These are phyloP conservation scores for Leptinotarsa juncta DNA, from an alignment of 2,888 invertebrate species.

Conservation along the genomic window DNA sequence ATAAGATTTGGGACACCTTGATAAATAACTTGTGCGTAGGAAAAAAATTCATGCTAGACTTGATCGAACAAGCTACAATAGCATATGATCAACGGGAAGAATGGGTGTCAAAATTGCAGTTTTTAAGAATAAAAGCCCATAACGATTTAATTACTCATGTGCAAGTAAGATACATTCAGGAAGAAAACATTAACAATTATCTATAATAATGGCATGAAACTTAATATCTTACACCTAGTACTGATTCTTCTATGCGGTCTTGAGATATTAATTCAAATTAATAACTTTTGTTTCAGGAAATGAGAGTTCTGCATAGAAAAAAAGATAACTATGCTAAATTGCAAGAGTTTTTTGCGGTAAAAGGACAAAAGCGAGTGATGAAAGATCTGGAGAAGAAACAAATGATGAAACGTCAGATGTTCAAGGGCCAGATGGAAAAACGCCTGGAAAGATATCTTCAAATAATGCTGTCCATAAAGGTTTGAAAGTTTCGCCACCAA, in stretches of 20 bases:
- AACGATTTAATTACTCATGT: slow-evolving; percentile 76
- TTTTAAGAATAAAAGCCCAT: slow-evolving; percentile 81
- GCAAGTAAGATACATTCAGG: slow-evolving; percentile 64
- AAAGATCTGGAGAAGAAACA: slow-evolving; percentile 80
- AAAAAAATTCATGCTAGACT: slow-evolving; percentile 84
- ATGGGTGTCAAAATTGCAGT: slow-evolving; percentile 82
- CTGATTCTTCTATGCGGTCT: background rate
- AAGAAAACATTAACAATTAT: background rate
- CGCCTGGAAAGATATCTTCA: slow-evolving; percentile 55
- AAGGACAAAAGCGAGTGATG: slow-evolving; percentile 84
- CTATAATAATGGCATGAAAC: no score
- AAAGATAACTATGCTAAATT: slow-evolving; percentile 87
- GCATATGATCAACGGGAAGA: slow-evolving; percentile 91
- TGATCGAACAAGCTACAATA: slow-evolving; percentile 90
- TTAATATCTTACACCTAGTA: background rate
- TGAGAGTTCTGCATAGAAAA: slow-evolving; percentile 86
- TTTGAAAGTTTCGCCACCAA: slow-evolving; percentile 19
- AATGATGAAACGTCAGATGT: slow-evolving; percentile 75
- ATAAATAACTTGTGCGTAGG: slow-evolving; percentile 81
- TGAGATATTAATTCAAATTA: background rate
- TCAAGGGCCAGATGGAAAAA: slow-evolving; percentile 76
- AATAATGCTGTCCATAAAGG: slow-evolving; percentile 50
- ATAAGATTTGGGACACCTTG: slow-evolving; percentile 82
- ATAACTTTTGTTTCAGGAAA: slow-evolving; percentile 70
- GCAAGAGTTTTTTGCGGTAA: slow-evolving; percentile 86